Base-by-base conservation (phyloP, 2,888 invertebrate species). In the Fragum whitleyi region DNA sequence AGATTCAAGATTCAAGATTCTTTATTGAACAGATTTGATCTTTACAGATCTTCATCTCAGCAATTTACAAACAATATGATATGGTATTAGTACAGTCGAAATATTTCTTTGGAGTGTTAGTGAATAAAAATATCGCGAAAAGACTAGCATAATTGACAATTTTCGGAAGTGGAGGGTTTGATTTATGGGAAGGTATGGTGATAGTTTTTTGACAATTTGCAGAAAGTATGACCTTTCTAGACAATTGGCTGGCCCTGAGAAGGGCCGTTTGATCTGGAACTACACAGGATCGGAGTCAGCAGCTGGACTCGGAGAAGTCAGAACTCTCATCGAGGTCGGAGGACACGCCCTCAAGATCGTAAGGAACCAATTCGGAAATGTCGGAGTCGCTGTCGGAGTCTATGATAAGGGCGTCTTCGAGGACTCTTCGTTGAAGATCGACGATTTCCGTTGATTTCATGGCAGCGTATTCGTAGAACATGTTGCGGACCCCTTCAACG, bases 381-480 rank as follows among this genome's bases (percentile, higher is more conserved):
- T 65, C 65, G 23, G 65, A 65, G 19, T 65, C 65, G 47, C 65
- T 42, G 57, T 36, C 71, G 73, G 68, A 62, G 42, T 72, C 72
- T 19, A 39, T 23, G 29, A 32, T 28, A 23, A 42, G 19, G 3
- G 71, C 72, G 26, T 26, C 59, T 21, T 70, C 65, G 9, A 83
- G 74, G 32, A 83, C 57, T 57, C 70, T 53, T 23, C 74, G 76
- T 59, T 83, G 79, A 28, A 83, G 70, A 6, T 77, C 74, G 2
- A 83, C 79, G 14, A 83, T 83, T 28, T 79, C 79, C 67, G 76
- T 76, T 21, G 83, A 79, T 62, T 76, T 83, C 76, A 77, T 83
- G 51, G 79, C 76, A n/a, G 83, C 83, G 42, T 57, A 83, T 71
- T 83, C 83, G 70, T 83, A 83, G 65, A 76, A 83, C 83, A 83